A percentile compares a stretch with the other conserved stretches of the same genome.
These are phyloP conservation scores for Silurus meridionalis DNA, from an alignment of 2,113 vertebrate genomes.

Conservation along the genomic window DNA sequence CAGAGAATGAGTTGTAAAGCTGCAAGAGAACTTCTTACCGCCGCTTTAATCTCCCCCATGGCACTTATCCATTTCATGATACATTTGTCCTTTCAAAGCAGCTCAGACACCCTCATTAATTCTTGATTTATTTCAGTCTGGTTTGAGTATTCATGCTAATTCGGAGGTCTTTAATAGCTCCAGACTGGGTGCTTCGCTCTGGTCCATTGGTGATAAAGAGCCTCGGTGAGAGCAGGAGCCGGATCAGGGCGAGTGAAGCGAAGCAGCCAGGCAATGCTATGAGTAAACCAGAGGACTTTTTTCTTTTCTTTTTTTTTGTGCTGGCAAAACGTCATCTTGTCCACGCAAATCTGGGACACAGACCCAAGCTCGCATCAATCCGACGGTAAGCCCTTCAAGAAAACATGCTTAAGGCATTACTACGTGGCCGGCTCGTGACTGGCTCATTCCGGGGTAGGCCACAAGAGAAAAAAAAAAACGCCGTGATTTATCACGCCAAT, in stretches of 20 bases:
- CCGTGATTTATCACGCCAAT: constrained; percentile 42
- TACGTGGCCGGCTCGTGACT: constrained; percentile 16
- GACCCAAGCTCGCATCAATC: constrained; percentile 29
- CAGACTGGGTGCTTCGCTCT: constrained; percentile 44
- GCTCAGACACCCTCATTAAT: constrained; percentile 40
- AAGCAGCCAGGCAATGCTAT: constrained; percentile 18
- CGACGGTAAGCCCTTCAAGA: constrained; percentile 14
- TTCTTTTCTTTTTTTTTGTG: not conserved
- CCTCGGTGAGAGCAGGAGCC: constrained; percentile 24
- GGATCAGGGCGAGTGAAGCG: constrained; percentile 5
- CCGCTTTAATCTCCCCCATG: constrained; percentile 13
- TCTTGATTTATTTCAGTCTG: constrained; percentile 43
- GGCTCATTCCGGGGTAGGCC: constrained; percentile 29
- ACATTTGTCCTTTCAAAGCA: constrained; percentile 26
- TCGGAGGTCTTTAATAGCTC: constrained; percentile 37
- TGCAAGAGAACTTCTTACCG: constrained; percentile 4
- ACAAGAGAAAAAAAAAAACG: not conserved
- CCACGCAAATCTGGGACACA: constrained; percentile 37
- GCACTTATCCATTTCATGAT: constrained; percentile 34
- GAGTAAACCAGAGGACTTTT: constrained; percentile 27
- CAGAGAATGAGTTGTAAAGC: not conserved
- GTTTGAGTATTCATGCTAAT: constrained; percentile 47
- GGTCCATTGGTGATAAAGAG: constrained; percentile 45
- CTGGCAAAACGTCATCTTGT: constrained; percentile 35
- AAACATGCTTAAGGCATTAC: constrained; percentile 49